These are phyloP conservation scores for Crocidura indochinensis DNA, from an alignment of 2,797 vertebrate species.

Conservation along the genomic window DNA sequence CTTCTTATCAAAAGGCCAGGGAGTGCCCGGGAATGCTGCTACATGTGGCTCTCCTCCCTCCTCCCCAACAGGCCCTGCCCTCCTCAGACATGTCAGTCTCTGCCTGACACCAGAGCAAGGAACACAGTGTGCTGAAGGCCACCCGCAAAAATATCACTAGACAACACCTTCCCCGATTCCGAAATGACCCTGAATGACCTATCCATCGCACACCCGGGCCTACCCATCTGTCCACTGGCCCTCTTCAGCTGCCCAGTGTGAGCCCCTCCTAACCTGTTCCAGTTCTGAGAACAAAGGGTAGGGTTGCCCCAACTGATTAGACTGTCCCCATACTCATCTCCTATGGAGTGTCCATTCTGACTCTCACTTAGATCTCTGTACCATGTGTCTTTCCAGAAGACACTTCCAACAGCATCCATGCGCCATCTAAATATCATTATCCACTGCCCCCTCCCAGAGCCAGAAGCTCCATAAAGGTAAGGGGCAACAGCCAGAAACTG, in stretches of 20 bases:
- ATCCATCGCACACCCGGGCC: background rate
- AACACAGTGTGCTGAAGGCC: background rate
- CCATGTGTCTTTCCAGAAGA: constrained; percentile 10
- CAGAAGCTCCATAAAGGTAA: constrained; percentile 12
- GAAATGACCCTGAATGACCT: background rate
- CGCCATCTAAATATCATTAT: background rate
- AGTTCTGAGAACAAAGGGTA: background rate
- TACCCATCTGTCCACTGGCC: background rate
- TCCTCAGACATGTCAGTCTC: background rate
- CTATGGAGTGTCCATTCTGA: background rate
- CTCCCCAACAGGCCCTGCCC: background rate
- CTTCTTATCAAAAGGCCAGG: background rate
- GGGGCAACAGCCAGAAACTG: no score
- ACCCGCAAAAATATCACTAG: background rate
- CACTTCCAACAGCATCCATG: background rate
- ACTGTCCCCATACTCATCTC: background rate
- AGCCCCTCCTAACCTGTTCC: background rate
- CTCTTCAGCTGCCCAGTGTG: background rate
- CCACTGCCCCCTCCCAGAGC: background rate
- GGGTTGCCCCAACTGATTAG: background rate
- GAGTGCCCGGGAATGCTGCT: background rate
- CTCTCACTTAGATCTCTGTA: background rate
- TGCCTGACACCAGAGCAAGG: background rate
- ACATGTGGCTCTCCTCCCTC: background rate
- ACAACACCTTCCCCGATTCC: background rate